Base-by-base conservation (phyloP, 2,113 vertebrate genomes). In the Corythaeola cristata region DNA sequence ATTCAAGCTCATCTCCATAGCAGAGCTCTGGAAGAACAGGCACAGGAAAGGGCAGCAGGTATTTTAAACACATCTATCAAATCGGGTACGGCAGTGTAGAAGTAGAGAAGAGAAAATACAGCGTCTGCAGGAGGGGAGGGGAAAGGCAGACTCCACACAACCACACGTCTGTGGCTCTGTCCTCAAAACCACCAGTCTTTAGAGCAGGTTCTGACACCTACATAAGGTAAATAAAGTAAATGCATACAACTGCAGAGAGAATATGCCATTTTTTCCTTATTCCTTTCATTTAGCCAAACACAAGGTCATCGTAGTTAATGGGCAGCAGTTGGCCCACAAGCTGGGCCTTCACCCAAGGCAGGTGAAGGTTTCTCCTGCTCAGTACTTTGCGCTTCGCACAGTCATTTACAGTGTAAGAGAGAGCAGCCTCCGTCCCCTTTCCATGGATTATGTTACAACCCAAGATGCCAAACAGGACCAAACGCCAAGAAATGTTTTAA, bases 21-120 rank as follows among this genome's bases (percentile, higher is more conserved):
- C 50, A 90, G n/a, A 90, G 76, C 72, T 92, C 73, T 76, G 96
- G 84, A 88, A 96, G 89, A 95, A 67, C 32, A 52, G 59, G 68
- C 72, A 74, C 18, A 12, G 47, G 72, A 89, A 89, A 93, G 52
- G 73, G 91, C 75, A 95, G 83, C 32, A 22, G 3, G 10, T 64
- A 45, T 71, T 93, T 91, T 56, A 72, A 94, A 87, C 17, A 28
- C 49, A 73, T 85, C 74, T 79, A 32, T 96, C 94, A 93, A 76
- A 91, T 41, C 91, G 62, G 74, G 60, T 78, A 59, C 17, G 60
- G 60, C 11, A 56, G 58, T 1, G 2, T 30, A 0, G 10, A 66
- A 62, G 33, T 4, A 26, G 53, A 78, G 83, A 56, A 59, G 47
- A 69, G 37, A 56, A n/a, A 77, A 84, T 7, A 55, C 0, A 50